Base-by-base conservation (phyloP, 2,797 vertebrate genomes). In the Peromyscus melanophrys region DNA sequence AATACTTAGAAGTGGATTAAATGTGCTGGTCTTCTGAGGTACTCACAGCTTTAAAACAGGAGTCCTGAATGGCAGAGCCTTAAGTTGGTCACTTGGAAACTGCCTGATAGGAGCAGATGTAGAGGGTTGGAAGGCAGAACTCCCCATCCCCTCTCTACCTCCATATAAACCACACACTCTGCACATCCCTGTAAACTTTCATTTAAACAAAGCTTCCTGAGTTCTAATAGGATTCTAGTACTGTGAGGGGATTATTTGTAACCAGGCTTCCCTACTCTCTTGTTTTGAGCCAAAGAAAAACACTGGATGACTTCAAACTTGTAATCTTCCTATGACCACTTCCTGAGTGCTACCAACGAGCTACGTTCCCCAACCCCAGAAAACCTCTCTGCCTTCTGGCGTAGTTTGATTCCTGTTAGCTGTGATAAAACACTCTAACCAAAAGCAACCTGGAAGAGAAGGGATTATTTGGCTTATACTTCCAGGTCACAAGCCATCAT, bases 31-130 rank as follows among this genome's bases (percentile, higher is more conserved):
- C 84, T 81, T 96, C 89, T 78, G 67, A 84, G 40, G 29, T 91
- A 92, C 55, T 95, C 95, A 85, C 11, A 61, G 46, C 89, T 97
- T 69, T 93, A 87, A 95, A 37, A 85, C 34, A 55, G 76, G n/a
- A 76, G 2, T 89, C 80, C 63, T 90, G 73, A 75, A 81, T 34
- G 23, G 59, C 80, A 87, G 31, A 83, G 80, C 21, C 55, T 95
- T 89, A 87, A 78, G n/a, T 17, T 71, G 34, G 76, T 95, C n/a
- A 90, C 89, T 90, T 94, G 93, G 46, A 83, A 93, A 86, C 40
- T 95, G 65, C 49, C 46, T 3, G 46, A 87, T 93, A 85, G 88
- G 75, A 94, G 16, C 6, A n/a, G 21, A 89, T 19, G 27, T 21
- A 27, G 77, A 81, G 1, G 46, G 67, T 63, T 91, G 80, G 87